A percentile compares a stretch with the other conserved stretches of the same genome.
Evolutionary conservation across 1,140 invertebrate species (phyloP).

Genomic region (Schlechtendalia chinensis): DNA sequence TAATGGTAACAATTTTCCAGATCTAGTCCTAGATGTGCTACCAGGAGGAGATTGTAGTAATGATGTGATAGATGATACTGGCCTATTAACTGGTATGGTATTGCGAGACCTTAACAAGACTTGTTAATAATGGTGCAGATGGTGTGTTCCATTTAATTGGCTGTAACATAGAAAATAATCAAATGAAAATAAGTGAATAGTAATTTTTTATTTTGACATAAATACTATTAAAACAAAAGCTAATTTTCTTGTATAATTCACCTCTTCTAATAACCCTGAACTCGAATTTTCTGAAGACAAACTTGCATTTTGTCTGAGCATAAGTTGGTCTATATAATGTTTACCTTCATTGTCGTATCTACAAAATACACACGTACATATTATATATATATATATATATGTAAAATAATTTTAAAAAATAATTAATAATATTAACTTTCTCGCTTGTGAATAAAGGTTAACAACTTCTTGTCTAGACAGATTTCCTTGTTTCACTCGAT

Average conservation of each 20-base stretch:
- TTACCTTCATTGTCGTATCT: conserved; percentile 36
- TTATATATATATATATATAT: neutral
- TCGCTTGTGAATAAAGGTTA: conserved; percentile 18
- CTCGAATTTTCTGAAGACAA: conserved; percentile 16
- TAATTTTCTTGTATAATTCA: neutral
- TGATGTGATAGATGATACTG: conserved; percentile 4
- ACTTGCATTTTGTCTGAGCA: conserved; percentile 14
- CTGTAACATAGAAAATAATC: neutral
- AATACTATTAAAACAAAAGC: neutral
- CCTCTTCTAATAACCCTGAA: conserved; percentile 25
- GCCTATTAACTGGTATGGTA: conserved; percentile 30
- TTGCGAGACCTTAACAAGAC: conserved; percentile 40
- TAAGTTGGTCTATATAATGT: conserved; percentile 42
- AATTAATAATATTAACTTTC: conserved; percentile 19
- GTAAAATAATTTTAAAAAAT: neutral
- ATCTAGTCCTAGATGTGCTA: conserved; percentile 42
- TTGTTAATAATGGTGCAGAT: conserved; percentile 43
- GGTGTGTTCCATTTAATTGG: conserved; percentile 46
- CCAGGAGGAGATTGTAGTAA: conserved; percentile 29
- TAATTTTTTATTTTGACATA: neutral
- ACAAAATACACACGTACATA: neutral
- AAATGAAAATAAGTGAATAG: neutral
- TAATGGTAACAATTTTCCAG: conserved; percentile 43
- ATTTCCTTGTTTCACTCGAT: conserved; percentile 26
- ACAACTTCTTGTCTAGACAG: conserved; percentile 22